Conservation (phyloP, 2,888 invertebrate species). For the Ectemnius continuus region DNA sequence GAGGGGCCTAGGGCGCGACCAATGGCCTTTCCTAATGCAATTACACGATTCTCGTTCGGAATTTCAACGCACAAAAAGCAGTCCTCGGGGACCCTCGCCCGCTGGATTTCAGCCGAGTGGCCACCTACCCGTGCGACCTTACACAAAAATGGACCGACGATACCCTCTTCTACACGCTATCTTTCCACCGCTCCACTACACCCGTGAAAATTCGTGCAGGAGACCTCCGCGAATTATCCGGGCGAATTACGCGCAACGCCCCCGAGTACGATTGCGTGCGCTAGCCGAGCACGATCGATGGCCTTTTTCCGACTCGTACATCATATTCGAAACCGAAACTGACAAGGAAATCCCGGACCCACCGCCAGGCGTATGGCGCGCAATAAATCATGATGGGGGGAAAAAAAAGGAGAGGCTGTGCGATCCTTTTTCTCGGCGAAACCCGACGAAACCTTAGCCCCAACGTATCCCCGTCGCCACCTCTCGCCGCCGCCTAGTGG, state of each 20-base stretch:
- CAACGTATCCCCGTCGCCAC: conserved; percentile 16
- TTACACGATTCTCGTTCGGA: background rate
- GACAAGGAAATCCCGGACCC: conserved; percentile 50
- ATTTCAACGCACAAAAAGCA: conserved; percentile 5
- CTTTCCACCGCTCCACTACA: background rate
- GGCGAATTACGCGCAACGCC: conserved; percentile 42
- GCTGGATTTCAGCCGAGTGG: background rate
- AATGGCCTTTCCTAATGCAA: conserved; percentile 14
- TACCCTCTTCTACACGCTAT: background rate
- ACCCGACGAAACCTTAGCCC: conserved; percentile 54
- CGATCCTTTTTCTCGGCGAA: conserved; percentile 37
- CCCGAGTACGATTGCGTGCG: conserved; percentile 40
- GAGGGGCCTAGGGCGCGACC: conserved; percentile 5
- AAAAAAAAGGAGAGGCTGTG: conserved; percentile 36
- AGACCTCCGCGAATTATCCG: conserved; percentile 27
- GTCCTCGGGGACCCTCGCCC: background rate
- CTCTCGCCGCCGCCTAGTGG: conserved; percentile 24
- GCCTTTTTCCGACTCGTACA: conserved; percentile 52
- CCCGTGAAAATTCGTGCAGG: background rate
- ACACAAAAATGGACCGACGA: background rate
- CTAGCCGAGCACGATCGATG: conserved; percentile 45
- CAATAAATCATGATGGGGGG: conserved; percentile 52
- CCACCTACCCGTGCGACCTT: conserved; percentile 5
- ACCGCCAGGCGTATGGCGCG: conserved; percentile 47
- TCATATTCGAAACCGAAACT: conserved; percentile 59